Base-by-base conservation (phyloP, 92 coral and sea anemone species). In the Ricordea florida region DNA sequence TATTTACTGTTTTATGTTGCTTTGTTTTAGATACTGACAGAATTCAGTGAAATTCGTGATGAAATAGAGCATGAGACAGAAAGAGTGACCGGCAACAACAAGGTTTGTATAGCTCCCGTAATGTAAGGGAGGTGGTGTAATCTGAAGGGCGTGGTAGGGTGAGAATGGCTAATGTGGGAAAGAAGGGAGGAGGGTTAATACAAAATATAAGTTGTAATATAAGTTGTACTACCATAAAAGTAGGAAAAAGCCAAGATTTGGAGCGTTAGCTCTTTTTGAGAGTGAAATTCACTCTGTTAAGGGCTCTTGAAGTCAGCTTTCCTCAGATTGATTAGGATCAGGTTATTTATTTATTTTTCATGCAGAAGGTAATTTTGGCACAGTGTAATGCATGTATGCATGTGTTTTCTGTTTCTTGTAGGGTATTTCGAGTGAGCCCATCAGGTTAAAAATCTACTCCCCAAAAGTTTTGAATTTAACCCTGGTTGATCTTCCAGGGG, bases 361-460 rank as follows among this genome's bases (percentile, higher is more conserved):
- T 42, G 13, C 7, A 20, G 17, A n/a, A 42, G 24, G 10, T 41
- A 62, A 1, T 13, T 9, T 18, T 29, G 1, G 10, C 23, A 15
- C 9, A 15, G 4, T 11, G 29, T 30, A 14, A 1, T 5, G 14
- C 44, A 8, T 46, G n/a, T n/a, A n/a, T 1, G 2, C 40, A 14
- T 22, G 21, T 10, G 1, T 38, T 6, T 38, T 9, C 33, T 16
- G 28, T 49, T 10, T 24, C 73, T 74, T 71, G 5, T 74, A 94
- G 98, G 98, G 98, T 14, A 94, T 94, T 67, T 94, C 98, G 16
- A 94, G 83, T 92, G 97, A 94, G 45, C 93, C 98, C 30, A 94
- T 94, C 20, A 85, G 92, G 47, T 71, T 94, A 18, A 87, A 90
- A 66, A 92, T 94, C 42, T 94, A 61, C 71, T 94, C 98, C 40